Evolutionary conservation across 2,888 invertebrate species (phyloP), one percentile per base, ranked within the genome.

Genomic region (Hesperia comma): DNA sequence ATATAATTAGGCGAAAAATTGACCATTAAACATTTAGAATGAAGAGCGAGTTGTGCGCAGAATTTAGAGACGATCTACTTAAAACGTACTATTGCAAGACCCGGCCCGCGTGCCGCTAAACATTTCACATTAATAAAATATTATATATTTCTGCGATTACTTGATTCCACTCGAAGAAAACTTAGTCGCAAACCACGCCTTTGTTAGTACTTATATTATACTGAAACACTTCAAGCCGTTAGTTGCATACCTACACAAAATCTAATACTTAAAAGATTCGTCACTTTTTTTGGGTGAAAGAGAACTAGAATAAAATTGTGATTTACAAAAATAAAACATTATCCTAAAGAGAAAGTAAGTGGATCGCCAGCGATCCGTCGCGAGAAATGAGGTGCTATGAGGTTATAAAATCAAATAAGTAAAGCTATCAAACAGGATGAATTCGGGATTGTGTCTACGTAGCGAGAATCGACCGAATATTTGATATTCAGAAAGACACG

Each of bases 311-410:
- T 80, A 83, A 80, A 82, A 83, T 83, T 78, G 79, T 85, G 84
- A 83, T 79, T 85, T 81, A 86, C 75, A 84, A 82, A 84, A 84
- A 86, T 80, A 84, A 83, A 82, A 87, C 82, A 83, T 85, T 90
- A 90, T 77, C 83, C 88, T 90, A 90, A 86, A 87, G 85, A 91
- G 86, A 89, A 87, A 89, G 84, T 26, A 87, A 88, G 81, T 71
- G 83, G 90, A 90, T 92, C 92, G 92, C 92, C 92, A 88, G 92
- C 92, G 90, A 92, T 82, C 92, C 84, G 81, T 80, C 70, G 79
- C 79, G 85, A 83, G 84, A 88, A 86, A 90, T 90, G 90, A 90
- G 90, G 90, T 90, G 92, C 87, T 84, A 82, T 81, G 75, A 85
- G 86, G 87, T 86, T 82, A 86, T 82, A 83, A 85, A 89, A 87